These are phyloP conservation scores for Phallusia fumigata DNA, from an alignment of 23 tunicate species.

Conservation along the genomic window DNA sequence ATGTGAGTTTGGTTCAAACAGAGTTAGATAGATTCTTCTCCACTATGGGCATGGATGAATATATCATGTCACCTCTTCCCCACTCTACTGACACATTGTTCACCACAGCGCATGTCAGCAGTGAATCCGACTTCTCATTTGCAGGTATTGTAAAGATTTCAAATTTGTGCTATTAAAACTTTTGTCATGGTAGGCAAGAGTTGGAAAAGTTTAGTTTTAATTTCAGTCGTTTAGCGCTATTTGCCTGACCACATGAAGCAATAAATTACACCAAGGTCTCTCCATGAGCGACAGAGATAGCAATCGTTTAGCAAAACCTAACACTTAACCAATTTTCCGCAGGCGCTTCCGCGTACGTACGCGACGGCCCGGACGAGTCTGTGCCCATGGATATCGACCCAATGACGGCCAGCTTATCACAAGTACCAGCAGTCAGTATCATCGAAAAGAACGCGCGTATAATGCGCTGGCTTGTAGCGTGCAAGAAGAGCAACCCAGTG, in stretches of 20 bases:
- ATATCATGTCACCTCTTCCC: conserved; percentile 33
- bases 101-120: conserved; percentile 67
- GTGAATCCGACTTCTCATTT: conserved; percentile 90
- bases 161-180: too few species aligned
- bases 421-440: conserved; percentile 71
- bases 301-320: too few species aligned
- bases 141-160: too few species aligned
- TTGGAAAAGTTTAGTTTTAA: too few species aligned
- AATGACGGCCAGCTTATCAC: conserved; percentile 38
- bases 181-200: too few species aligned
- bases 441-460: conserved; percentile 93
- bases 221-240: too few species aligned
- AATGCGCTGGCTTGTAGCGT: conserved; percentile 86
- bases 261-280: too few species aligned
- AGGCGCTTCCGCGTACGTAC: conserved; percentile 95
- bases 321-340: too few species aligned
- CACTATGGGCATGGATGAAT: conserved; percentile 89
- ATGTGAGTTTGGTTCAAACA: conserved; percentile 45
- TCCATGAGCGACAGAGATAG: too few species aligned
- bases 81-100: conserved; percentile 48
- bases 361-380: conserved; percentile 88
- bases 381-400: conserved; percentile 75
- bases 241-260: too few species aligned
- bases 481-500: conserved; percentile 49
- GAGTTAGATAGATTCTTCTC: conserved; percentile 86